Evolutionary conservation across 2,113 vertebrate species (phyloP), one percentile per base, ranked within the genome.

Genomic region (Benitochromis conjunctus): DNA sequence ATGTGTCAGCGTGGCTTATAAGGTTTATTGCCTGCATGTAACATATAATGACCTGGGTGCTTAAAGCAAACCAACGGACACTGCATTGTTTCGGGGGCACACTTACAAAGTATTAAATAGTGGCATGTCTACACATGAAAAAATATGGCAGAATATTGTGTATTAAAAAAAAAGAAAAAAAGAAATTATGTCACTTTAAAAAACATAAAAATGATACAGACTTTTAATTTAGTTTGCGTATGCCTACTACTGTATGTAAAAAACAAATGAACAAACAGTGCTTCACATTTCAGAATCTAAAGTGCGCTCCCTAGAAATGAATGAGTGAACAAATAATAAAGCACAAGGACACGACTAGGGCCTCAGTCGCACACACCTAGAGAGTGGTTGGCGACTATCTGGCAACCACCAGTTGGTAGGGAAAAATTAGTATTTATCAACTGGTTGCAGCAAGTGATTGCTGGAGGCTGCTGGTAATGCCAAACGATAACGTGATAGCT

Each of bases 51-150:
- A 82, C 71, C 38, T 3, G 38, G 31, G 36, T 18, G 46, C 87
- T 86, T 76, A 88, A 88, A 88, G 86, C 89, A 57, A 79, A 80
- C 21, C 26, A 86, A 80, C 58, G 60, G 90, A 87, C 86, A 31
- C 9, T 29, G 79, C 82, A 34, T 3, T 77, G 77, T 48, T 81
- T 88, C 76, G 24, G 7, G 29, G 29, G 18, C n/a, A 81, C 34
- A 9, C 16, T 9, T 34, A 34, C n/a, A 80, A 18, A 16, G 14
- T 41, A 56, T 7, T 79, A 41, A 86, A 14, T 19, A 16, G 7
- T 16, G 14, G 3, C 38, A 48, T 8, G 24, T 57, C 12, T 31
- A 19, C 9, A 60, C 38, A 12, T 55, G 4, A 34, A 19, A 19
- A 74, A 53, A 76, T 76, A n/a, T 34, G 53, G 6, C 26, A 34